Conservation (phyloP, 2,888 invertebrate species). For the Leptinotarsa peninsularis region DNA sequence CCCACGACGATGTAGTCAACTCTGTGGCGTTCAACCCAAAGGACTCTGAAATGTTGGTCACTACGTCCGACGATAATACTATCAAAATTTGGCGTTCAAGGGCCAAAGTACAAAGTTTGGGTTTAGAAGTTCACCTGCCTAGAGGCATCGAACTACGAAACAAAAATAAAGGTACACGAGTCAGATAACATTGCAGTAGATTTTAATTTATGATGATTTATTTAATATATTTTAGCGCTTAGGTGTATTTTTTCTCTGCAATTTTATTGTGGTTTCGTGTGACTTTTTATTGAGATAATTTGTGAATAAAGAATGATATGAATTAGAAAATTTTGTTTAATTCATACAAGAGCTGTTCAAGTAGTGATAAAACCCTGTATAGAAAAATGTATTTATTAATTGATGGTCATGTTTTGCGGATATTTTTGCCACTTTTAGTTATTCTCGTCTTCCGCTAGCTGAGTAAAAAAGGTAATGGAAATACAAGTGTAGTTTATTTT, state of each 20-base stretch:
- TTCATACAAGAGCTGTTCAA: too few relatives aligned
- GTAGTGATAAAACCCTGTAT: too few relatives aligned
- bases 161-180: constrained; percentile 33
- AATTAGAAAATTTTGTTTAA: too few relatives aligned
- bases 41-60: constrained; percentile 84
- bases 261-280: background rate
- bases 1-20: constrained; percentile 85
- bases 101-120: constrained; percentile 66
- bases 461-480: too few relatives aligned
- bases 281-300: background rate
- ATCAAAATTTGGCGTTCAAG: constrained; percentile 75
- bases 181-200: constrained; percentile 40
- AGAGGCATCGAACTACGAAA: constrained; percentile 66
- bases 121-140: constrained; percentile 62
- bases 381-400: too few relatives aligned
- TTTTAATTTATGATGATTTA: constrained; percentile 24
- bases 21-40: constrained; percentile 87
- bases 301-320: background rate
- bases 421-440: too few relatives aligned
- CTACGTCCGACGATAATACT: constrained; percentile 84
- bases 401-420: too few relatives aligned
- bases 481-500: too few relatives aligned
- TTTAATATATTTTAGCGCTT: constrained; percentile 11
- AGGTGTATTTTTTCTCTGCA: background rate
- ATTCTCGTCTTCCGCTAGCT: too few relatives aligned